A percentile compares a stretch with the other conserved stretches of the same genome.
Evolutionary conservation across 2,888 invertebrate genomes (phyloP).

Genomic region (Tachina grossa): DNA sequence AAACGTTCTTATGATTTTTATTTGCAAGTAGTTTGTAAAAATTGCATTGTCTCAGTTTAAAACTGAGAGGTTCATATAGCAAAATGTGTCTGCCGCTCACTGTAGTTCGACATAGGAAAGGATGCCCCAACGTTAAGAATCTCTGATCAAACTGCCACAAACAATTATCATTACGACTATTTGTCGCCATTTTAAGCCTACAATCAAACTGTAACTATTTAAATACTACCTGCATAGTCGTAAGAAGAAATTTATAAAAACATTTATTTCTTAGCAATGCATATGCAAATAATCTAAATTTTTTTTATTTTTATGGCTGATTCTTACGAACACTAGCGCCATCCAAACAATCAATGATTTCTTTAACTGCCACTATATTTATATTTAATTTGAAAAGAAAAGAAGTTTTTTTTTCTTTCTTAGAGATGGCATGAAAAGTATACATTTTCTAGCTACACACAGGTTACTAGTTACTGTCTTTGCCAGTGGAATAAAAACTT

Average conservation of each 20-base stretch:
- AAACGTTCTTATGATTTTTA: too few relatives aligned
- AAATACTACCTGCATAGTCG: background rate
- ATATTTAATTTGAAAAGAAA: conserved; percentile 7
- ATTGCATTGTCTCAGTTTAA: background rate
- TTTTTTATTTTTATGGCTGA: conserved; percentile 12
- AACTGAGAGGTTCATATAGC: too few relatives aligned
- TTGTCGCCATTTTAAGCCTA: conserved; percentile 73
- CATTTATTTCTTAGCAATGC: conserved; percentile 35
- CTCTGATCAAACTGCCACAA: conserved; percentile 28
- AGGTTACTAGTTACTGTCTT: conserved; percentile 36
- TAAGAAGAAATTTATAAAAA: conserved; percentile 20
- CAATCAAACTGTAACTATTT: conserved; percentile 7
- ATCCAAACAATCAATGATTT: conserved; percentile 67
- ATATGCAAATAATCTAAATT: conserved; percentile 55
- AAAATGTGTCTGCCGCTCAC: too few relatives aligned
- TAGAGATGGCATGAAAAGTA: background rate
- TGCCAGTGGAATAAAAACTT: conserved; percentile 10
- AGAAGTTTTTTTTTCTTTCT: background rate
- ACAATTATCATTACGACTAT: conserved; percentile 77
- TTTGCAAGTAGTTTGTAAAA: background rate
- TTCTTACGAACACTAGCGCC: conserved; percentile 57
- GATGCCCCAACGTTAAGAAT: conserved; percentile 28
- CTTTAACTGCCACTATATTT: conserved; percentile 65
- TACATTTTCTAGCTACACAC: conserved; percentile 18
- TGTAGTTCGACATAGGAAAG: background rate